Conservation (phyloP, 1,140 invertebrate genomes). For the Cherax quadricarinatus region DNA sequence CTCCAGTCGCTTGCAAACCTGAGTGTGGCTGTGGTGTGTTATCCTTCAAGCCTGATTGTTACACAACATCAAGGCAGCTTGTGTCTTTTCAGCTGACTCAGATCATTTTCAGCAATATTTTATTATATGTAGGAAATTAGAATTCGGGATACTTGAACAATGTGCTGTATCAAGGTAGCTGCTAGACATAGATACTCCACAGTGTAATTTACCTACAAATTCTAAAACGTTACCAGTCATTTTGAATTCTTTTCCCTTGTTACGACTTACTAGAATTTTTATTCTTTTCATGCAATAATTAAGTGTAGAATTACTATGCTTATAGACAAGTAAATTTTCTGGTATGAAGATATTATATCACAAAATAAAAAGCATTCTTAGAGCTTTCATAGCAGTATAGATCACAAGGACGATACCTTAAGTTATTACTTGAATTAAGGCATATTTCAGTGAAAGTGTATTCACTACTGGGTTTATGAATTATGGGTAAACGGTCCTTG, state of each 20-base stretch:
- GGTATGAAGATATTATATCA: constrained; percentile 15
- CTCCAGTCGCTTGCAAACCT: no score
- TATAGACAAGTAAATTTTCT: constrained; percentile 52
- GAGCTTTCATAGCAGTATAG: constrained; percentile 54
- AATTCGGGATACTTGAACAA: constrained; percentile 39
- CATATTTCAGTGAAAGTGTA: neutral
- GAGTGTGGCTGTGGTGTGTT: neutral
- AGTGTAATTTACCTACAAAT: neutral
- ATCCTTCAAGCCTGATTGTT: neutral
- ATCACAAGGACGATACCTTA: constrained; percentile 33
- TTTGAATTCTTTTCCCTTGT: constrained; percentile 29
- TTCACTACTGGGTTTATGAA: neutral
- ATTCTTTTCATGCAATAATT: constrained; percentile 65
- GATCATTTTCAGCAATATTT: constrained; percentile 51
- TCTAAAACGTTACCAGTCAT: constrained; percentile 4
- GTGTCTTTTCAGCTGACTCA: constrained; percentile 7
- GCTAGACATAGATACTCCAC: constrained; percentile 15
- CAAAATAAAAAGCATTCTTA: constrained; percentile 40
- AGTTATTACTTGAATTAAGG: constrained; percentile 7
- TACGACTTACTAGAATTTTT: constrained; percentile 37
- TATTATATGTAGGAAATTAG: constrained; percentile 50
- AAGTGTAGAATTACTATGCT: constrained; percentile 56
- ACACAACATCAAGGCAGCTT: neutral
- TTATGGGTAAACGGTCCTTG: neutral
- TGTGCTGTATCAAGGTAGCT: constrained; percentile 44